Conservation (phyloP, 1,140 invertebrate species). For the Gryllus bimaculatus region DNA sequence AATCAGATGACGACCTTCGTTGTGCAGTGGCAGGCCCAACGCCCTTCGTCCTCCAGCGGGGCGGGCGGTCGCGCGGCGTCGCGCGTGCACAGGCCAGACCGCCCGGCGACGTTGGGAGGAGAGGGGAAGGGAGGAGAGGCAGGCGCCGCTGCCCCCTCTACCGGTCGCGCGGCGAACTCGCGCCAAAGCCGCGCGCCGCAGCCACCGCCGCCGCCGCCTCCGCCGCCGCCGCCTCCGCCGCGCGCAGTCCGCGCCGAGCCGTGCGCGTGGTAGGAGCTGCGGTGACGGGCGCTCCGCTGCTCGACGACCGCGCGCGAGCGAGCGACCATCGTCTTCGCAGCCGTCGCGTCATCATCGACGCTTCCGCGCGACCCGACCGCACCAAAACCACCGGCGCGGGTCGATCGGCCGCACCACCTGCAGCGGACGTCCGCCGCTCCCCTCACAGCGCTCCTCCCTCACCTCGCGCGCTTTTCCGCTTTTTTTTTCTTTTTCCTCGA, state of each 20-base stretch:
- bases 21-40: not conserved
- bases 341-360: not conserved
- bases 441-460: too few relatives aligned
- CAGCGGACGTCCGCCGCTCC: too few relatives aligned
- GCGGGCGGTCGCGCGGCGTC: not conserved
- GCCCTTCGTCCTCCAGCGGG: not conserved
- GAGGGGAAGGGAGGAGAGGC: too few relatives aligned
- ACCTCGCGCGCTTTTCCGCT: too few relatives aligned
- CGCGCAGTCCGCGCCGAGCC: not conserved
- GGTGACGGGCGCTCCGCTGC: not conserved
- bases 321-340: not conserved
- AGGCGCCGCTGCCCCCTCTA: not conserved
- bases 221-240: too few relatives aligned
- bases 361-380: too few relatives aligned
- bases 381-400: too few relatives aligned
- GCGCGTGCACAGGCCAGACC: not conserved
- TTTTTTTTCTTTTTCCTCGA: too few relatives aligned
- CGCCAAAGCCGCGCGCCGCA: not conserved
- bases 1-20: not conserved
- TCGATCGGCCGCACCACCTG: too few relatives aligned
- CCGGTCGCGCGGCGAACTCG: not conserved
- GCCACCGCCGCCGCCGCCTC: too few relatives aligned
- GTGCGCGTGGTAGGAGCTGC: not conserved
- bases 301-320: not conserved
- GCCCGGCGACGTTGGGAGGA: too few relatives aligned